A percentile compares a stretch with the other conserved stretches of the same genome.
Conservation (phyloP, 2,113 vertebrate genomes). For the Henicopernis longicauda region DNA sequence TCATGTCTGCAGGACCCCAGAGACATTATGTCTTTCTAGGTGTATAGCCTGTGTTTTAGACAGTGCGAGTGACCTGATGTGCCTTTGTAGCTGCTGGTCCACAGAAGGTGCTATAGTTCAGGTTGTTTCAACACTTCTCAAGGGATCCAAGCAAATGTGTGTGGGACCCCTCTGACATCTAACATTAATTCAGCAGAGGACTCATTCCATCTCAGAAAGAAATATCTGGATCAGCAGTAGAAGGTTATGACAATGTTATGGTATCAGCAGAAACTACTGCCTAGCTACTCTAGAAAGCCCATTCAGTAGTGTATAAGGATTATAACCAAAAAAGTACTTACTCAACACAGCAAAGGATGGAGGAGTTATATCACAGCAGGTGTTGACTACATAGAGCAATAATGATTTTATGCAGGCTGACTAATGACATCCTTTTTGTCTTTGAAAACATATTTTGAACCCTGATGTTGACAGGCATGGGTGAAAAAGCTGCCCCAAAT, state of each 20-base stretch:
- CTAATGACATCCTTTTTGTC: background rate
- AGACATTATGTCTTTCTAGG: background rate
- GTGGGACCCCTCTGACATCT: background rate
- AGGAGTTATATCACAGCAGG: background rate
- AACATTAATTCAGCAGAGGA: background rate
- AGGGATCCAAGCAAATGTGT: background rate
- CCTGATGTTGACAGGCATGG: background rate
- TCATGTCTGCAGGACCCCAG: background rate
- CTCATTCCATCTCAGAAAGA: background rate
- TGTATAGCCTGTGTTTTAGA: background rate
- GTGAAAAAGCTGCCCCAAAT: background rate
- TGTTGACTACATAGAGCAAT: background rate
- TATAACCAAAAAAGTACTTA: background rate
- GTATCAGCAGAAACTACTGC: background rate
- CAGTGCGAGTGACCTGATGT: background rate
- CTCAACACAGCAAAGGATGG: background rate
- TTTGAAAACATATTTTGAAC: background rate
- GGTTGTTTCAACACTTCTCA: background rate
- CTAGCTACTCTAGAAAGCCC: background rate
- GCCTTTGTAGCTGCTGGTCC: background rate
- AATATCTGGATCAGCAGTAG: background rate
- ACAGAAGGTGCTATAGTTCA: background rate
- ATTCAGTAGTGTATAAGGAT: background rate
- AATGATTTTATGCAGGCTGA: background rate
- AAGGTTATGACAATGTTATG: background rate